A percentile compares a stretch with the other conserved stretches of the same genome.
Evolutionary conservation across 2,797 vertebrate species (phyloP).

Genomic region (Loris lydekkerianus): DNA sequence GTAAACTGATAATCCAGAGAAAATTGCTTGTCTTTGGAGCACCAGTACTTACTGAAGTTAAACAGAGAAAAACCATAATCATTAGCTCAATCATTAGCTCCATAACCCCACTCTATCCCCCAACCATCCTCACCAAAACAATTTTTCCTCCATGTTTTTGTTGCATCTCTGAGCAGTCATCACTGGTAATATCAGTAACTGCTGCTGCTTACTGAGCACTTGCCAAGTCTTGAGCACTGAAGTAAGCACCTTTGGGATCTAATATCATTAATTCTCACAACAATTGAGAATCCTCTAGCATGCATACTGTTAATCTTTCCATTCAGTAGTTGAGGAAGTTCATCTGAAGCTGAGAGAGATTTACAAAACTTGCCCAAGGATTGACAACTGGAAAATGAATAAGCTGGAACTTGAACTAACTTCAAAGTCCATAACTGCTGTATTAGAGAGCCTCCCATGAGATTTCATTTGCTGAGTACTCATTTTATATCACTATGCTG

Average conservation of each 20-base stretch:
- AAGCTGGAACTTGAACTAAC: neutral
- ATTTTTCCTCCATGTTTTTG: conserved; percentile 2
- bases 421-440: neutral
- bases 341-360: conserved; percentile 31
- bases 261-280: conserved; percentile 18
- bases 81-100: neutral
- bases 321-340: neutral
- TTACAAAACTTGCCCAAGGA: neutral
- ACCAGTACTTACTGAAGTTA: neutral
- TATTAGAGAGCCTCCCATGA: neutral
- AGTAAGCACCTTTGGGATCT: neutral
- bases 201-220: neutral
- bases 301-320: neutral
- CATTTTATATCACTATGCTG: neutral
- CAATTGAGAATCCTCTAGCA: neutral
- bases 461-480: neutral
- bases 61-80: neutral
- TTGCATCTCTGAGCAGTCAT: neutral
- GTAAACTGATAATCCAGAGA: neutral
- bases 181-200: neutral
- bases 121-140: neutral
- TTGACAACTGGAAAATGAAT: conserved; percentile 44
- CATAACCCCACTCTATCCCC: neutral
- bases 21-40: neutral
- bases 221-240: neutral